These are phyloP conservation scores for Flexamia atlantica DNA, from an alignment of 2,888 invertebrate species.

Conservation along the genomic window DNA sequence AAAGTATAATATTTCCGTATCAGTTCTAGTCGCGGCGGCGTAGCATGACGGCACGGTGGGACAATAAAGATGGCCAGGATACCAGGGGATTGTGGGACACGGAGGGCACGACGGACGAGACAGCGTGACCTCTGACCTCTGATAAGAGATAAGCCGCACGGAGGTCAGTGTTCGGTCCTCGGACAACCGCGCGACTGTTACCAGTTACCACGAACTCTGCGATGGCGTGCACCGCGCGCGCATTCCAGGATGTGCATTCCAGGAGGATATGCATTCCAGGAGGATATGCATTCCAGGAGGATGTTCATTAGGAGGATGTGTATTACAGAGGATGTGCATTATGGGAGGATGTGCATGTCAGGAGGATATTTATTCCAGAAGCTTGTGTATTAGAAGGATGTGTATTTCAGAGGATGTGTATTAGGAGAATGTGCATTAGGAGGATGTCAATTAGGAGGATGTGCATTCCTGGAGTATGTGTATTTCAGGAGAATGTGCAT, in stretches of 20 bases:
- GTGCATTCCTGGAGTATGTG: no score
- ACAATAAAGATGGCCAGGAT: conserved; percentile 11
- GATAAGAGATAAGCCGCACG: conserved; percentile 37
- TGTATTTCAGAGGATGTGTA: no score
- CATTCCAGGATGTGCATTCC: no score
- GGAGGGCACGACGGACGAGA: conserved; percentile 23
- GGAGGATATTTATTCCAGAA: no score
- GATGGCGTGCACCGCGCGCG: background rate
- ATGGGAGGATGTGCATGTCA: no score
- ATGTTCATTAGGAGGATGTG: no score
- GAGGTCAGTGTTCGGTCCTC: conserved; percentile 16
- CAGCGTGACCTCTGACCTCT: conserved; percentile 22
- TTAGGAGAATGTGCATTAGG: no score
- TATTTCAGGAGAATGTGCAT: no score
- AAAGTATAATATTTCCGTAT: conserved; percentile 21
- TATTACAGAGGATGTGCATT: no score
- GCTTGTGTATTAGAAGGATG: no score
- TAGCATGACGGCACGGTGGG: background rate
- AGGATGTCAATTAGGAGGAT: no score
- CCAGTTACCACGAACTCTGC: background rate
- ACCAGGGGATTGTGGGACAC: conserved; percentile 18
- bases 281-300: background rate
- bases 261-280: background rate
- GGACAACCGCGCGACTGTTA: background rate
- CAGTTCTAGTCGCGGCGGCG: background rate